Percentiles rank a stretch among this genome's conserved stretches.
phyloP scores from a whole-genome alignment of 2,888 invertebrate species.

The Luperina nickerlii region DNA sequence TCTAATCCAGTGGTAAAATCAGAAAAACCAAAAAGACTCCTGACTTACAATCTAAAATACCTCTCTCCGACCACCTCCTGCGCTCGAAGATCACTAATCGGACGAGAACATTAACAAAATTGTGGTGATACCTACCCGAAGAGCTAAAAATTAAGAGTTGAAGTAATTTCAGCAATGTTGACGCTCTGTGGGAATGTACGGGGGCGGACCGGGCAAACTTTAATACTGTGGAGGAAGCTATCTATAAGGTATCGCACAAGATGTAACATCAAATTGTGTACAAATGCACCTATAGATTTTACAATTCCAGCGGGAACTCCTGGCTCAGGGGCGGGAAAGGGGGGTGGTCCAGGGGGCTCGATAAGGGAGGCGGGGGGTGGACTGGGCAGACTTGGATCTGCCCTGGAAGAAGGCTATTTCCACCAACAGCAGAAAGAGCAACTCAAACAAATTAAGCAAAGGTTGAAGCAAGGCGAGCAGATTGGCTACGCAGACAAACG shows the following conservation, averaged over 20 bases:
- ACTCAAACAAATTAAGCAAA: slow-evolving; percentile 76
- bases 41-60: background rate
- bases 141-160: background rate
- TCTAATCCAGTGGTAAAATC: background rate
- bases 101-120: background rate
- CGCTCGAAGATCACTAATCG: background rate
- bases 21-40: background rate
- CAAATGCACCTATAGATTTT: slow-evolving; percentile 19
- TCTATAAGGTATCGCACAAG: background rate
- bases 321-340: slow-evolving; percentile 80
- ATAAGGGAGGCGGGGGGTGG: slow-evolving; percentile 79
- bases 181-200: background rate
- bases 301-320: slow-evolving; percentile 63
- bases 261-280: slow-evolving; percentile 3
- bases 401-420: slow-evolving; percentile 83
- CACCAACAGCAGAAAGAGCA: slow-evolving; percentile 77
- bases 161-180: background rate
- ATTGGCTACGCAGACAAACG: slow-evolving; percentile 38
- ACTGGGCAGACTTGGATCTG: slow-evolving; percentile 78
- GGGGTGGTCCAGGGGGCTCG: slow-evolving; percentile 79
- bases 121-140: background rate
- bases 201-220: background rate
- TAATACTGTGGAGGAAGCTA: background rate
- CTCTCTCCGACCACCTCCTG: background rate
- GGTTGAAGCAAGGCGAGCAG: slow-evolving; percentile 64